Percentiles rank a stretch among this genome's conserved stretches.
These are phyloP conservation scores for Blastobasis lacticolella DNA, from an alignment of 2,888 invertebrate species.

Conservation along the genomic window DNA sequence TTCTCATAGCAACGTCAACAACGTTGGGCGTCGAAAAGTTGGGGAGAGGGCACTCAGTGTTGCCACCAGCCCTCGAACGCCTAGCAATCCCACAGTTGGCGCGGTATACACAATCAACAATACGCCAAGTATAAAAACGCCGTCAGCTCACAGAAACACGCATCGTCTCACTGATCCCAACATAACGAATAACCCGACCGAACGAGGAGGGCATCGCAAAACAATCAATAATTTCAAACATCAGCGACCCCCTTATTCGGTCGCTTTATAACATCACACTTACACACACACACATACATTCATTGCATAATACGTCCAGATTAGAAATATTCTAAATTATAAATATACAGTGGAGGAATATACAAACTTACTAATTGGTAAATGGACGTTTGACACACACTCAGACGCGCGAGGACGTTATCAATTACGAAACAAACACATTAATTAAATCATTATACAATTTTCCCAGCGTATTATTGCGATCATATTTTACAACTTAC, in stretches of 20 bases:
- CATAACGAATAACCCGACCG: conserved; percentile 11
- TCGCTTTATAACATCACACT: conserved; percentile 5
- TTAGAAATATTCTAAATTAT: conserved; percentile 41
- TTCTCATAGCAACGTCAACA: too few relatives aligned
- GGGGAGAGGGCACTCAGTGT: too few relatives aligned
- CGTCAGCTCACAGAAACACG: conserved; percentile 15
- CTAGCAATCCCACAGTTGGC: too few relatives aligned
- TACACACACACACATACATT: conserved; percentile 21
- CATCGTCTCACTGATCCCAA: conserved; percentile 37
- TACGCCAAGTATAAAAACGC: conserved; percentile 14
- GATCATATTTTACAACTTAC: too few relatives aligned
- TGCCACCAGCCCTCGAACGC: too few relatives aligned
- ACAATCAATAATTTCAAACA: conserved; percentile 2
- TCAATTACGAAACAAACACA: conserved; percentile 4
- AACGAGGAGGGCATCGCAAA: conserved; percentile 1
- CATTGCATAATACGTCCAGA: conserved; percentile 44
- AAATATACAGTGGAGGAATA: conserved; percentile 69
- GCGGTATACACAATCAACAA: neutral
- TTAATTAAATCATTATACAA: too few relatives aligned
- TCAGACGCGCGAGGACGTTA: conserved; percentile 21
- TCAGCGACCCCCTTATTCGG: conserved; percentile 13
- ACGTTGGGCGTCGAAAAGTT: too few relatives aligned
- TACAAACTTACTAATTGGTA: conserved; percentile 40
- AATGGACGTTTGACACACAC: conserved; percentile 58
- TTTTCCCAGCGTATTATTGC: too few relatives aligned